Conservation (phyloP, 2,113 vertebrate species). For the Tetrax tetrax region DNA sequence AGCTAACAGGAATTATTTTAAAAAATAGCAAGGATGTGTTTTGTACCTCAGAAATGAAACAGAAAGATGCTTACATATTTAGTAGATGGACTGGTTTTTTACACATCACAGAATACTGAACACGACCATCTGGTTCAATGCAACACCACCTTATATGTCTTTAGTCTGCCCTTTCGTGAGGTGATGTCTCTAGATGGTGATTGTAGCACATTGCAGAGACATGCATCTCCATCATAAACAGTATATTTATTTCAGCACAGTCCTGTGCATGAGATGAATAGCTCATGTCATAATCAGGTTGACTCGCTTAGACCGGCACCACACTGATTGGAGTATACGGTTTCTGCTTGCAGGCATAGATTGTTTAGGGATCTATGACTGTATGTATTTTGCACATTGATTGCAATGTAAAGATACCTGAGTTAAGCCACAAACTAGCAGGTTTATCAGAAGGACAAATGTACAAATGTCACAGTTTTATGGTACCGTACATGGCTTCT, state of each 20-base stretch:
- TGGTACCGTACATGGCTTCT: background rate
- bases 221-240: background rate
- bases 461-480: background rate
- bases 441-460: background rate
- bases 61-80: background rate
- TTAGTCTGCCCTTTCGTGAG: background rate
- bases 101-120: background rate
- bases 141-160: background rate
- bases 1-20: background rate
- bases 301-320: background rate
- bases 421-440: background rate
- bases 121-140: background rate
- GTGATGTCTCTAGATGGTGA: background rate
- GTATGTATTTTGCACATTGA: background rate
- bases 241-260: background rate
- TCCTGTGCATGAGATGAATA: background rate
- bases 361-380: background rate
- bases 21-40: background rate
- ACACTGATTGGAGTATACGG: accelerated
- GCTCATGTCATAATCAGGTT: accelerated
- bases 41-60: background rate
- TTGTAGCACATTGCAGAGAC: background rate
- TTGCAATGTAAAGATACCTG: background rate
- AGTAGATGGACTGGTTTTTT: background rate
- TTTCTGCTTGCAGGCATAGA: background rate